Conservation (phyloP, 2,113 vertebrate genomes). For the Diphyllodes magnificus region DNA sequence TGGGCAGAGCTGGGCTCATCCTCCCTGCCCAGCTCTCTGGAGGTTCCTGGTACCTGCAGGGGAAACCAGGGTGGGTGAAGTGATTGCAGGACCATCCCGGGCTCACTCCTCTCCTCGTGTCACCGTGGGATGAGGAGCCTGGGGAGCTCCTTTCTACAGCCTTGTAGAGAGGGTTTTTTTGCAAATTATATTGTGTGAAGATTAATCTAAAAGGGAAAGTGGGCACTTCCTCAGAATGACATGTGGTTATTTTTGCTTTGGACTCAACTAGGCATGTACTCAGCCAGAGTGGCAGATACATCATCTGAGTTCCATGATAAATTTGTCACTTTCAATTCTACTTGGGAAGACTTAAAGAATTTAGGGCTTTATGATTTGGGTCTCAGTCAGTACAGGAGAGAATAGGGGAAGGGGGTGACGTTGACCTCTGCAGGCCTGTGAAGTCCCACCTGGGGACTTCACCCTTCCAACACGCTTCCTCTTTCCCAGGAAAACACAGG, state of each 20-base stretch:
- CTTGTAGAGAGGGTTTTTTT: background rate
- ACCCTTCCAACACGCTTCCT: fast-evolving
- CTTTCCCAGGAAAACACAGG: background rate
- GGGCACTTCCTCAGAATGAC: background rate
- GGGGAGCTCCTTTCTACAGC: background rate
- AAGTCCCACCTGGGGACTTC: background rate
- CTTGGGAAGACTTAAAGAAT: background rate
- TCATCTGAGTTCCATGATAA: background rate
- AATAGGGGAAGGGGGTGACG: fast-evolving
- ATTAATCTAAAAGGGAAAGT: background rate
- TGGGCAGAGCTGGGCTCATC: background rate
- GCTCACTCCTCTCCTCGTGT: background rate
- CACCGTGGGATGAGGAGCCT: background rate
- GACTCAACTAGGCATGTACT: background rate
- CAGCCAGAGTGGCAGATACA: background rate
- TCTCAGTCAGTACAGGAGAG: background rate
- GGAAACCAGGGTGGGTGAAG: background rate
- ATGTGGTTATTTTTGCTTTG: background rate
- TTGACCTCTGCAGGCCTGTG: background rate
- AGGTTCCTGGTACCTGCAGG: background rate
- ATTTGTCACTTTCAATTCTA: background rate
- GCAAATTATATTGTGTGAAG: background rate
- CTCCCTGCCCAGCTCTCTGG: background rate
- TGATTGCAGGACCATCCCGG: background rate
- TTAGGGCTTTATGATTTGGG: background rate